These are phyloP conservation scores for Drosophila lutescens DNA, from an alignment of 2,888 invertebrate genomes.

Conservation along the genomic window DNA sequence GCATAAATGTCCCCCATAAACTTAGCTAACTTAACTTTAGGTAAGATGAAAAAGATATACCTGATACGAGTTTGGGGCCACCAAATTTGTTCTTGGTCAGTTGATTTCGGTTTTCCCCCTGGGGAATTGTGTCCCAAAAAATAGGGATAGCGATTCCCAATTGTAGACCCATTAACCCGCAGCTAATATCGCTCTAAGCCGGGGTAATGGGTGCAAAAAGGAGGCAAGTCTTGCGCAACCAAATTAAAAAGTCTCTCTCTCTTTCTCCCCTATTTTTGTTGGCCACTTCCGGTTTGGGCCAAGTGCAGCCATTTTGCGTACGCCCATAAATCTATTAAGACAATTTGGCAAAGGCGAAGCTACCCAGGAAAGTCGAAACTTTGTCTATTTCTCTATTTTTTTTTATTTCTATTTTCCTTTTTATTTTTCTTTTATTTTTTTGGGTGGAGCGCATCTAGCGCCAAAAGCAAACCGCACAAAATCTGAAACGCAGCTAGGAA, in stretches of 20 bases:
- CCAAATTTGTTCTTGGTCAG: constrained; percentile 26
- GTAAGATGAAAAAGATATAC: neutral
- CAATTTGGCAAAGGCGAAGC: constrained; percentile 69
- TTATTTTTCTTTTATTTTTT: constrained; percentile 22
- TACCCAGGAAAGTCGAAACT: constrained; percentile 30
- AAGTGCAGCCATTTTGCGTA: constrained; percentile 80
- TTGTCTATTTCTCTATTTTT: constrained; percentile 14
- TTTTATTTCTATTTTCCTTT: constrained; percentile 8
- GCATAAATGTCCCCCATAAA: constrained; percentile 16
- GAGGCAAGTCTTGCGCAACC: constrained; percentile 56
- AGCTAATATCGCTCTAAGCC: constrained; percentile 24
- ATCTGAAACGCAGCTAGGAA: constrained; percentile 59
- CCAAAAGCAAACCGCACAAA: constrained; percentile 55
- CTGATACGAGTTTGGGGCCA: constrained; percentile 14
- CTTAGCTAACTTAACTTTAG: neutral
- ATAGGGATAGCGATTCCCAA: constrained; percentile 1
- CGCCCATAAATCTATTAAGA: constrained; percentile 79
- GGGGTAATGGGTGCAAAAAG: neutral
- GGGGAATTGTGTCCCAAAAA: neutral
- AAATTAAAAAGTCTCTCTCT: constrained; percentile 65
- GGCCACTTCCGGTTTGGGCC: constrained; percentile 45
- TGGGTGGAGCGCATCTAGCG: constrained; percentile 34
- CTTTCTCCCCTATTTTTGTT: neutral
- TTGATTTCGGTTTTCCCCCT: constrained; percentile 20
- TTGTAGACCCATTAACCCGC: constrained; percentile 37